Conservation (phyloP, 2,113 vertebrate genomes). For the Acanthisitta chloris region DNA sequence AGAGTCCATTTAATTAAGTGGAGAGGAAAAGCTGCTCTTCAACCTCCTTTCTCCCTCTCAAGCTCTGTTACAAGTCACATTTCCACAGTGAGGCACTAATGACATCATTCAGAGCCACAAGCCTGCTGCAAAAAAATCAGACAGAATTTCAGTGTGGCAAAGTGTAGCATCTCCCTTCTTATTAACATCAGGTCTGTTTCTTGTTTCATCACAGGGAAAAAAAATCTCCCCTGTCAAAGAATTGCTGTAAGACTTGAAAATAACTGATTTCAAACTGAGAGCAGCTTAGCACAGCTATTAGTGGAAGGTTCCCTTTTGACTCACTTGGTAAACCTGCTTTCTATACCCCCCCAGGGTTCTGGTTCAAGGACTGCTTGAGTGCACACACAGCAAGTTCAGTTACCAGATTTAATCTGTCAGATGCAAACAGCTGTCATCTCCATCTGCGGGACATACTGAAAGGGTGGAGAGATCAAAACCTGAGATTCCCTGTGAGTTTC, state of each 20-base stretch:
- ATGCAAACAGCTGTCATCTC: conserved; percentile 45
- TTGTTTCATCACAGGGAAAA: conserved; percentile 20
- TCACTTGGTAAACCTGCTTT: conserved; percentile 50
- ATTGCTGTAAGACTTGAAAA: conserved; percentile 39
- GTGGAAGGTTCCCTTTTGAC: conserved; percentile 27
- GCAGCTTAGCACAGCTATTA: conserved; percentile 55
- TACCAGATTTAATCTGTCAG: conserved; percentile 59
- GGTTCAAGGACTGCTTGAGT: conserved; percentile 41
- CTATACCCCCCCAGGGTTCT: conserved; percentile 25
- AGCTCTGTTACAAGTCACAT: not conserved
- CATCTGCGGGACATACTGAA: conserved; percentile 37
- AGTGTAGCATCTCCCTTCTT: not conserved
- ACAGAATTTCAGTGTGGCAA: not conserved
- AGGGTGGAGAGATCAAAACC: conserved; percentile 36
- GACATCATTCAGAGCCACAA: not conserved
- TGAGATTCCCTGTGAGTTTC: not conserved
- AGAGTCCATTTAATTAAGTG: not conserved
- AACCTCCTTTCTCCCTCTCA: not conserved
- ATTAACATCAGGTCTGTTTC: not conserved
- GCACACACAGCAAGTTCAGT: conserved; percentile 46
- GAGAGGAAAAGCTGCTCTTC: not conserved
- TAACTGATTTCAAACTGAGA: conserved; percentile 58
- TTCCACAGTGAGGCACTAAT: not conserved
- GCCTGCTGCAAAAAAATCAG: not conserved
- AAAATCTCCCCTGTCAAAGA: conserved; percentile 6